phyloP scores from a whole-genome alignment of 2,888 invertebrate genomes.

The Tachina grossa region DNA sequence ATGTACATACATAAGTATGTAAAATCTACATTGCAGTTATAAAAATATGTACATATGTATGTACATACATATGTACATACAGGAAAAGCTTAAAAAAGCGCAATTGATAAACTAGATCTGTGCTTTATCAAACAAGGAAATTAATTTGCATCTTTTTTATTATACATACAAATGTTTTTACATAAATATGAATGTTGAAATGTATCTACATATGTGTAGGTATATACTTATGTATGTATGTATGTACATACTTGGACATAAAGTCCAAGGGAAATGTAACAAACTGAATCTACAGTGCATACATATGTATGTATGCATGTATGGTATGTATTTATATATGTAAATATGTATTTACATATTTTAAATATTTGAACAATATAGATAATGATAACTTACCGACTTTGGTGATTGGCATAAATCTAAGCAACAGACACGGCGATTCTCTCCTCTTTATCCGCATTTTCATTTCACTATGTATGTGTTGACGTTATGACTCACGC shows the following conservation, averaged over 20 bases:
- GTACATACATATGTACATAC: background rate
- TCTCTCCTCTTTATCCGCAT: constrained; percentile 88
- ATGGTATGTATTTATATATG: too few species aligned
- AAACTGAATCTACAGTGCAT: background rate
- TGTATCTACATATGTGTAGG: background rate
- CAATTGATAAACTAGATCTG: constrained; percentile 24
- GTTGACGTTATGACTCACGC: constrained; percentile 81
- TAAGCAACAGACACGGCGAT: constrained; percentile 86
- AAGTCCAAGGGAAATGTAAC: constrained; percentile 34
- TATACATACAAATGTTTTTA: background rate
- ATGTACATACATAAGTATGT: too few species aligned
- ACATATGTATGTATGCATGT: background rate
- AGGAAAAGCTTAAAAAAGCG: background rate
- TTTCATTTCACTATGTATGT: constrained; percentile 82
- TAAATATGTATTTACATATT: constrained; percentile 43
- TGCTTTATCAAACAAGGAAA: constrained; percentile 55
- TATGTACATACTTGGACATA: background rate
- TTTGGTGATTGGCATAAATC: constrained; percentile 84
- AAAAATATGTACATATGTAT: too few species aligned
- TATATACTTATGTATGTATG: background rate
- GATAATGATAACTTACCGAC: constrained; percentile 73
- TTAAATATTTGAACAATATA: constrained; percentile 34
- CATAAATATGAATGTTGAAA: background rate
- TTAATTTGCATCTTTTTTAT: constrained; percentile 7
- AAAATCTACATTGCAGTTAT: too few species aligned